Evolutionary conservation across 2,797 vertebrate genomes (phyloP).

Genomic region (Myotis findleyi): DNA sequence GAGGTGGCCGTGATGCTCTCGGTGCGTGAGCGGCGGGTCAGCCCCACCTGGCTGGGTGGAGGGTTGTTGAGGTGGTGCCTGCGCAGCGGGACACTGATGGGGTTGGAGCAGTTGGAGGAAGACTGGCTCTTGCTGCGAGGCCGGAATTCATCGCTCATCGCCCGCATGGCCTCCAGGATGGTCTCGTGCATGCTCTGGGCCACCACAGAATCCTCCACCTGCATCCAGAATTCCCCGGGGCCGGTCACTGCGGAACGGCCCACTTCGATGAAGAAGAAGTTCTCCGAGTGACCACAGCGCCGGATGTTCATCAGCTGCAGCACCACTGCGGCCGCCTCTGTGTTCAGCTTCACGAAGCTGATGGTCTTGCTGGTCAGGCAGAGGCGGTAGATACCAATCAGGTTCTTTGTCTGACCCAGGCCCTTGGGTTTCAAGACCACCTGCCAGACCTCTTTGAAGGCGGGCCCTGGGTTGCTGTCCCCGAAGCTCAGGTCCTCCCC

Average conservation of each 20-base stretch:
- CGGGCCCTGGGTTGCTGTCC: slow-evolving; percentile 90
- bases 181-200: slow-evolving; percentile 95
- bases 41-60: slow-evolving; percentile 93
- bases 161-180: slow-evolving; percentile 94
- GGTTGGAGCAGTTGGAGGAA: slow-evolving; percentile 93
- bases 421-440: slow-evolving; percentile 95
- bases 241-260: slow-evolving; percentile 93
- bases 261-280: slow-evolving; percentile 95
- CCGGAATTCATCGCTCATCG: slow-evolving; percentile 94
- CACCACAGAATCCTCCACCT: slow-evolving; percentile 94
- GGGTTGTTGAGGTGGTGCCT: slow-evolving; percentile 93
- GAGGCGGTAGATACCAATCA: slow-evolving; percentile 94
- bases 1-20: slow-evolving; percentile 92
- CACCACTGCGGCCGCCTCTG: slow-evolving; percentile 92
- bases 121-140: slow-evolving; percentile 94
- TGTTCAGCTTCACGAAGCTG: slow-evolving; percentile 94
- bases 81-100: slow-evolving; percentile 92
- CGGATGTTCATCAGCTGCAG: slow-evolving; percentile 94
- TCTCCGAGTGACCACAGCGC: slow-evolving; percentile 93
- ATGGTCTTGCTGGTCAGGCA: slow-evolving; percentile 94
- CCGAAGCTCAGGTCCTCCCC: slow-evolving; percentile 89
- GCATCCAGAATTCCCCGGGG: slow-evolving; percentile 95
- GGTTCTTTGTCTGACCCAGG: slow-evolving; percentile 93
- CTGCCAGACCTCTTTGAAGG: slow-evolving; percentile 95
- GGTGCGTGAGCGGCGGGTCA: slow-evolving; percentile 90